Conservation (phyloP, 2,888 invertebrate genomes). For the Perdita meconis region DNA sequence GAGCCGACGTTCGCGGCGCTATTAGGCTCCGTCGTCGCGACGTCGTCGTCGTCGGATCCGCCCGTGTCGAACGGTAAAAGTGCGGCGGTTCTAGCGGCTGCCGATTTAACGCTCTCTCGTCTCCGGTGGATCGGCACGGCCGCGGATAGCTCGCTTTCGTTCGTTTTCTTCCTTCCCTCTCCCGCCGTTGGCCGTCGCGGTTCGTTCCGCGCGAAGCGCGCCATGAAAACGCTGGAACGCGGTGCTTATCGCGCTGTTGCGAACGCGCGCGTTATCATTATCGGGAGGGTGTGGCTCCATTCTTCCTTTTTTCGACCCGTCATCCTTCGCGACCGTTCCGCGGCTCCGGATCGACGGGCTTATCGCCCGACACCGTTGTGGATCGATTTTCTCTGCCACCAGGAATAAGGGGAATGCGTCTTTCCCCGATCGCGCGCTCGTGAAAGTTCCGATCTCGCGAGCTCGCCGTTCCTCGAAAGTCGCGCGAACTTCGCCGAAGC, state of each 20-base stretch:
- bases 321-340: conserved; percentile 21
- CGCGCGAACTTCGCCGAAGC: background rate
- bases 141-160: conserved; percentile 1
- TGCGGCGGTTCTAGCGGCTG: conserved; percentile 7
- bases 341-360: background rate
- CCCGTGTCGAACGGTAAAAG: background rate
- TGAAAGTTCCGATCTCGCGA: background rate
- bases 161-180: background rate
- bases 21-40: conserved; percentile 25
- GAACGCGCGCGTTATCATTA: conserved; percentile 47
- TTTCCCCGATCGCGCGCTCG: no score
- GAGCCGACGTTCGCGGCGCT: conserved; percentile 16
- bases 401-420: background rate
- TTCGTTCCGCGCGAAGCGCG: background rate
- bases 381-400: conserved; percentile 10
- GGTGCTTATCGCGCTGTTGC: conserved; percentile 32
- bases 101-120: conserved; percentile 22
- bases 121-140: background rate
- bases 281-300: conserved; percentile 30
- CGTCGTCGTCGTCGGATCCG: background rate
- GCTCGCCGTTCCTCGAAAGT: conserved; percentile 4
- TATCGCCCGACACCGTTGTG: background rate
- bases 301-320: background rate
- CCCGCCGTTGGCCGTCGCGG: background rate
- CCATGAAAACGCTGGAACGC: conserved; percentile 24